Evolutionary conservation across 2,888 invertebrate genomes (phyloP).

Genomic region (Cryptophagus acutangulus): DNA sequence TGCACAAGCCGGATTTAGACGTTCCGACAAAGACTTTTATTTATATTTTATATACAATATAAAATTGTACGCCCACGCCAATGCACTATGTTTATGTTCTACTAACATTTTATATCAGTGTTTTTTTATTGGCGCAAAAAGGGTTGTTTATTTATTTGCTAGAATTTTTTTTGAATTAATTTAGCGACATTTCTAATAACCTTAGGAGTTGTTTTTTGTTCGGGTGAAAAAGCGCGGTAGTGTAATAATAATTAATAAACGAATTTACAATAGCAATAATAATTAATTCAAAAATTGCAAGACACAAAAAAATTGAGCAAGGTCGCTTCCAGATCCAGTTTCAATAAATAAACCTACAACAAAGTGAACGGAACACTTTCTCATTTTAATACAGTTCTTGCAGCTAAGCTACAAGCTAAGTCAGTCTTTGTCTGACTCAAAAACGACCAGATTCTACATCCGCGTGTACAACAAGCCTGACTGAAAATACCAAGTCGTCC

Average conservation of each 20-base stretch:
- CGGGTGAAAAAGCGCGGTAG: no score
- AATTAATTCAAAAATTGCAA: no score
- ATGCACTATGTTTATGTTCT: no score
- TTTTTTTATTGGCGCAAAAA: no score
- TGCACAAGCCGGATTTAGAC: neutral
- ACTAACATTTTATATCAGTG: no score
- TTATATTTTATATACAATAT: neutral
- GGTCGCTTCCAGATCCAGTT: conserved; percentile 37
- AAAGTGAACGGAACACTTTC: conserved; percentile 33
- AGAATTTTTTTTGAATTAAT: no score
- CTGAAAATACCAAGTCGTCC: conserved; percentile 28
- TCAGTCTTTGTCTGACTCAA: conserved; percentile 3
- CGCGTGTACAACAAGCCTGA: conserved; percentile 16
- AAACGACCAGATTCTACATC: conserved; percentile 13
- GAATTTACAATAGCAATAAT: neutral
- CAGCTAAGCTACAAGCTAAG: neutral
- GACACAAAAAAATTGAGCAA: conserved; percentile 30
- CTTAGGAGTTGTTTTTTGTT: no score
- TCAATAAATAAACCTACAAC: conserved; percentile 18
- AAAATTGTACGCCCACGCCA: no score
- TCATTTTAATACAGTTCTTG: conserved; percentile 18
- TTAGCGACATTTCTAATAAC: no score
- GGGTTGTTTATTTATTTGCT: no score
- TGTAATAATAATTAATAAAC: no score
- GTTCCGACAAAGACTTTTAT: conserved; percentile 1